A percentile compares a stretch with the other conserved stretches of the same genome.
phyloP scores from a whole-genome alignment of 2,113 vertebrate genomes.

The Trinectes maculatus region DNA sequence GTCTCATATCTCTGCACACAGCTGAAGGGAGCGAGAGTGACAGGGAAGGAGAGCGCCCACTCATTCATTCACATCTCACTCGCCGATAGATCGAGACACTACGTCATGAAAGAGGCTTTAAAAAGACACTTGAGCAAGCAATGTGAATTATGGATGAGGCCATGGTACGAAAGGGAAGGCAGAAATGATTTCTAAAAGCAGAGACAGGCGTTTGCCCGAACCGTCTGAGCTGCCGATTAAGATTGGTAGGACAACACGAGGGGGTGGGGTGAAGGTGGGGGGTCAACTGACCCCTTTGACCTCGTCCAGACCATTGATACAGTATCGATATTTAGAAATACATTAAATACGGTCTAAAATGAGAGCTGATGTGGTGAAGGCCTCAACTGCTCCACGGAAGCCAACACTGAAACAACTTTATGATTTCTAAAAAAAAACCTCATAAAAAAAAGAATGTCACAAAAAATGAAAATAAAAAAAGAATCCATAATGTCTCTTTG shows the following conservation, averaged over 20 bases:
- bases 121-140: conserved; percentile 59
- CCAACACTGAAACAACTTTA: conserved; percentile 9
- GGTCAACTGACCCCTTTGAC: conserved; percentile 44
- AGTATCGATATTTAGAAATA: conserved; percentile 30
- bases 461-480: conserved; percentile 12
- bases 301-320: conserved; percentile 22
- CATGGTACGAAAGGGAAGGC: conserved; percentile 42
- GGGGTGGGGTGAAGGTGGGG: conserved; percentile 16
- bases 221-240: conserved; percentile 18
- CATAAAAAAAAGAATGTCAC: conserved; percentile 10
- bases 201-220: conserved; percentile 33
- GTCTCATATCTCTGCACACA: conserved; percentile 6
- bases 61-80: conserved; percentile 63
- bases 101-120: conserved; percentile 48
- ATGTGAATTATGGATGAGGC: conserved; percentile 69
- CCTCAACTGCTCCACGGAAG: neutral
- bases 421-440: conserved; percentile 1
- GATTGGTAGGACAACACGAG: conserved; percentile 13
- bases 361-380: neutral
- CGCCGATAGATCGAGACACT: conserved; percentile 56
- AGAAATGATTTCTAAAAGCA: conserved; percentile 65
- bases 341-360: neutral
- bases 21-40: neutral
- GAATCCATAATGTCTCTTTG: conserved; percentile 19
- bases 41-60: conserved; percentile 19